A percentile compares a stretch with the other conserved stretches of the same genome.
Evolutionary conservation across 2,888 invertebrate genomes (phyloP).

Genomic region (Aporophyla lueneburgensis): DNA sequence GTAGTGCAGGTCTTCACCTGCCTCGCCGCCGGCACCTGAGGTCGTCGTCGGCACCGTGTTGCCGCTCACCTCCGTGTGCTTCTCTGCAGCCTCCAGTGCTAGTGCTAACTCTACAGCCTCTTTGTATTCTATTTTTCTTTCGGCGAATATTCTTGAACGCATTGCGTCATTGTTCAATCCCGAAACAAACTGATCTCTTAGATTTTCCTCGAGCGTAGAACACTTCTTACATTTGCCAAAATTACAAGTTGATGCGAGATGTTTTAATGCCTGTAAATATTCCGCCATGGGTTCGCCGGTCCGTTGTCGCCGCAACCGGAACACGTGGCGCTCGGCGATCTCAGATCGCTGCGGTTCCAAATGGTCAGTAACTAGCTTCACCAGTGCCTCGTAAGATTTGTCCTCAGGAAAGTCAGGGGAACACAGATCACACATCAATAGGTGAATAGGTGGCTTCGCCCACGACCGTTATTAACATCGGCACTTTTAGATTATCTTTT

Average conservation of each 20-base stretch:
- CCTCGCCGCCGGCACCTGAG: no score
- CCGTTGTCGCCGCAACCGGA: background rate
- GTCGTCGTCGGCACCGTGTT: background rate
- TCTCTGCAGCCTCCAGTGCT: conserved; percentile 3
- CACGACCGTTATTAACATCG: background rate
- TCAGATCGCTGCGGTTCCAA: conserved; percentile 29
- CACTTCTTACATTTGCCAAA: background rate
- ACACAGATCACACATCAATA: conserved; percentile 23
- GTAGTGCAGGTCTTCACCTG: no score
- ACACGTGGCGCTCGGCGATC: conserved; percentile 18
- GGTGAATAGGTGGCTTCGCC: background rate
- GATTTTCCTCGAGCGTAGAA: background rate
- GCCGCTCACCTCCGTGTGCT: conserved; percentile 3
- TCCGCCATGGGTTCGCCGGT: background rate
- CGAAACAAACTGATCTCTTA: background rate
- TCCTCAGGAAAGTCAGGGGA: conserved; percentile 14
- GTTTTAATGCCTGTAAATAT: no score
- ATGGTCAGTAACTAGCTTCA: conserved; percentile 24
- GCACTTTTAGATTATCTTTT: background rate
- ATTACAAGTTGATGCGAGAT: background rate
- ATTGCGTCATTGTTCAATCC: background rate
- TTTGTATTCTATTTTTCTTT: background rate
- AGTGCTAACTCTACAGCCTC: background rate
- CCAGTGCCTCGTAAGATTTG: conserved; percentile 12
- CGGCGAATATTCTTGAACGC: background rate